Evolutionary conservation across 2,113 vertebrate species (phyloP), one percentile per base, ranked within the genome.

Genomic region (Neogale vison): DNA sequence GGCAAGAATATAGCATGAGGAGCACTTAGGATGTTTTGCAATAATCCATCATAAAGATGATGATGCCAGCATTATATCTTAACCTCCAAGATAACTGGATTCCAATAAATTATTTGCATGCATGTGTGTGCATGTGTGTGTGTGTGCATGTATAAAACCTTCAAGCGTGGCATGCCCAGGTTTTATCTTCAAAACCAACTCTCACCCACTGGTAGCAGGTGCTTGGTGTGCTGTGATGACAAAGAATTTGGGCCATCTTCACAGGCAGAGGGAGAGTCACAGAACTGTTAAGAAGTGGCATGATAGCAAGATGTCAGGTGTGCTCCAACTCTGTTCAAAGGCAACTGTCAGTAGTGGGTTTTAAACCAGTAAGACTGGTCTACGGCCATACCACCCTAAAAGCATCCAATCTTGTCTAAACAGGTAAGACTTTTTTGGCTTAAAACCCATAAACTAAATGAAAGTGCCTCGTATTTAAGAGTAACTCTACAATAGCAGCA

Each of bases 401-500:
- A 18, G 52, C 52, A 0, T 17, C 17, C 17, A 55, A 55, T 55
- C 52, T 55, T 6, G 1, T 55, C 52, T 96, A 88, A 97, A 74
- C 15, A 88, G 74, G 83, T 47, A 69, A 92, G 57, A 47, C 17
- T 57, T 79, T 77, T 92, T 82, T 57, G 69, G 29, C 50, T 96
- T 96, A 84, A 97, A 96, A 95, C 45, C 92, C 47, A 88, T 50
- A 76, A 89, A 71, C 76, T 71, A 95, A 88, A 93, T 52, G 74
- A 88, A 96, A 92, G 29, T 80, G 31, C 24, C 47, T 86, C 26
- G 31, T 65, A 80, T 85, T 95, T 76, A 92, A 88, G 45, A 97
- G 76, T 88, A 63, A 93, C 96, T 76, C 45, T 71, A 67, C 52
- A 93, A 95, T 23, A 45, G 26, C 52, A 89, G 13, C n/a, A 81